Base-by-base conservation (phyloP, 64 coral and sea anemone genomes). In the Dendronephthya gigantea region DNA sequence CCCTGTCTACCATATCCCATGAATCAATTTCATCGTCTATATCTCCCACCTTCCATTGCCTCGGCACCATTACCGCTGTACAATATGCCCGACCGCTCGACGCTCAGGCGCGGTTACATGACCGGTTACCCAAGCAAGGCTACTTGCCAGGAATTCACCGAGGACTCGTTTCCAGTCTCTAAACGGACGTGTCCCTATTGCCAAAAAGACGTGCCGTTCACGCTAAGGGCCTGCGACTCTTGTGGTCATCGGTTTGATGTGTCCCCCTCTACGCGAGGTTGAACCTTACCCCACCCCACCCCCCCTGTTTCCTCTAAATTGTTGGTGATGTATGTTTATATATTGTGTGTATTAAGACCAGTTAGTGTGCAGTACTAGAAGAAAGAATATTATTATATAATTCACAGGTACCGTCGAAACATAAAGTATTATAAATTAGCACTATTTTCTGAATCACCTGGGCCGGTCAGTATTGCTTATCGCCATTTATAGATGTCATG, bases 161-260 rank as follows among this genome's bases (percentile, higher is more conserved):
- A 31, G 36, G 25, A 15, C 56, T 55, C 47, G 13, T 83, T 16
- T 23, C 29, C 34, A 85, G 65, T 5, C 85, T 90, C 15, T 40
- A 79, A 85, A 84, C 72, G 70, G 87, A 84, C 25, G 85, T 98
- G 95, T 59, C 83, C 92, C 5, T 83, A 91, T 55, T 98, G 95
- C 55, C 93, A 92, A 0, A 84, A 85, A 39, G 93, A 83, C n/a
- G 93, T 92, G 19, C 82, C 87, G 9, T 22, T 74, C 23, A 88
- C 84, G 34, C 93, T 90, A 81, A 91, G 93, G 68, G 93, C 93
- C 84, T 98, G 95, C 38, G 85, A 90, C 65, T 89, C 90, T 17
- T 98, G 95, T 74, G 95, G 95, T 37, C 93, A 91, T 56, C 85
- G 83, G 35, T 93, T 98, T 49, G 91, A 90, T 91, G 95, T 39